Conservation (phyloP, 2,113 vertebrate genomes). For the Actenoides lindsayi region DNA sequence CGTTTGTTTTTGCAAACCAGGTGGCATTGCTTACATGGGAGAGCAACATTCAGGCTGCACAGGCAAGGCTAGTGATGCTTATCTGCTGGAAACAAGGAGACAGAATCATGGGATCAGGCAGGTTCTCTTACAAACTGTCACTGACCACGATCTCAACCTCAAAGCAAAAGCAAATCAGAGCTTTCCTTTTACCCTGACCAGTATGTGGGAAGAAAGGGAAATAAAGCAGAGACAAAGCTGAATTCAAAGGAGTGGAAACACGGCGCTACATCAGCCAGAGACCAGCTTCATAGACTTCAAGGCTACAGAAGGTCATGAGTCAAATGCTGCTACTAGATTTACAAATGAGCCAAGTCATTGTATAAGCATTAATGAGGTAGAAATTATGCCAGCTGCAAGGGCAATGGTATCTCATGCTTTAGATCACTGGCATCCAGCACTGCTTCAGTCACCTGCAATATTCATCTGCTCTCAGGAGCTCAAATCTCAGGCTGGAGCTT, state of each 20-base stretch:
- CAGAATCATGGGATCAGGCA: not conserved
- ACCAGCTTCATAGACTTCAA: not conserved
- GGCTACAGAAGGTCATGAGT: not conserved
- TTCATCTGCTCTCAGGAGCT: not conserved
- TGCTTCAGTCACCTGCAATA: not conserved
- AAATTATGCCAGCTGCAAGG: not conserved
- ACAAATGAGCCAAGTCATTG: not conserved
- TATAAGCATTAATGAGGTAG: not conserved
- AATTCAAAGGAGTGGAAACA: not conserved
- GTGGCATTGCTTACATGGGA: not conserved
- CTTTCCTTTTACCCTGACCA: not conserved
- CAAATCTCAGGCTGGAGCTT: not conserved
- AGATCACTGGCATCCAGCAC: not conserved
- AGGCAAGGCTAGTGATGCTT: not conserved
- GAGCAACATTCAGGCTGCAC: not conserved
- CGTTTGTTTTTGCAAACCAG: not conserved
- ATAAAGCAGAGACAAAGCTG: not conserved
- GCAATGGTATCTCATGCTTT: not conserved
- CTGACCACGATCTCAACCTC: not conserved
- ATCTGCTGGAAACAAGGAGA: not conserved
- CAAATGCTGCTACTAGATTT: not conserved
- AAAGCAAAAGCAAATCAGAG: not conserved
- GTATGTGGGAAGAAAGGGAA: not conserved
- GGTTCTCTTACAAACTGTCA: not conserved
- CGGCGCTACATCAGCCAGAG: not conserved